Base-by-base conservation (phyloP, 2,797 vertebrate genomes). In the Podargus strigoides region DNA sequence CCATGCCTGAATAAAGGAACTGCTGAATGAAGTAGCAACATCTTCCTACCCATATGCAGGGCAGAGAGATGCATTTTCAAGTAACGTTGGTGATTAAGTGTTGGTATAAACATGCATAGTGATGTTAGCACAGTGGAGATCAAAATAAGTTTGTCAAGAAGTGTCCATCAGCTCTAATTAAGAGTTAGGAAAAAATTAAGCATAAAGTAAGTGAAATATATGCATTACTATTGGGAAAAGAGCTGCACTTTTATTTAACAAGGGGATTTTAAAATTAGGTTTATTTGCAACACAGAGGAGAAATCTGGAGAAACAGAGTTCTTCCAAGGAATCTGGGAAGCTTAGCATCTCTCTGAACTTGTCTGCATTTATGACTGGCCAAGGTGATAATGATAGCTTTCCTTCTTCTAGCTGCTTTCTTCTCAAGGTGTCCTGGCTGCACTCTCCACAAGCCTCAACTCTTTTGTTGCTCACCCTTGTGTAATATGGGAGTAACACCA, bases 1-100 rank as follows among this genome's bases (percentile, higher is more conserved):
- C 94, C 93, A 90, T 21, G 63, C 46, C 70, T 59, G 73, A 93
- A 84, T 79, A 91, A 96, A 95, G 80, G 32, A 95, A 42, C 59
- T 68, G 82, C 83, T 64, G 53, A 67, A 81, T 46, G 66, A 86
- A 93, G 24, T 76, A 10, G 3, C 64, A 89, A 76, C 46, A 16
- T 67, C 75, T 75, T 77, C 78, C 26, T 82, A 30, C 64, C 83
- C 50, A 10, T 73, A 64, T 60, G 63, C 42, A 67, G 64, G 62
- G 78, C 80, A 88, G 70, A 87, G 56, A 77, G 68, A 58, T 58
- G 75, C 12, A 26, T 80, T 83, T 90, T 72, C 50, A 89, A 80
- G 49, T 30, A 55, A 64, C 15, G 3, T 3, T 47, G 44, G 58
- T 55, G 68, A 73, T 93, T 74, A 84, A 86, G 62, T 79, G 62